These are phyloP conservation scores for Arctocebus calabarensis DNA, from an alignment of 2,797 vertebrate genomes.

Conservation along the genomic window DNA sequence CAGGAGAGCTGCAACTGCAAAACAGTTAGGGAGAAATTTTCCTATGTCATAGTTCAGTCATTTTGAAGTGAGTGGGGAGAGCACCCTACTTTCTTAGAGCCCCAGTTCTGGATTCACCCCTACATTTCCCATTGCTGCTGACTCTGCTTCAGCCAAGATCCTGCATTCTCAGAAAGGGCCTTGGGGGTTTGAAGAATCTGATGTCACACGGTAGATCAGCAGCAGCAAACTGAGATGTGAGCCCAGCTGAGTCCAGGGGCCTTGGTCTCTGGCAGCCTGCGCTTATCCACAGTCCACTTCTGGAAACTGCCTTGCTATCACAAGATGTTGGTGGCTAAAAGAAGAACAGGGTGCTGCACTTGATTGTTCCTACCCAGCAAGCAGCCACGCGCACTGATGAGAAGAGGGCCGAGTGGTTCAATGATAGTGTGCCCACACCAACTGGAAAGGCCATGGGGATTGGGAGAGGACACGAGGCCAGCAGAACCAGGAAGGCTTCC, in stretches of 20 bases:
- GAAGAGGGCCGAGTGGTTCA: too few species aligned
- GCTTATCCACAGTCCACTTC: neutral
- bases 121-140: neutral
- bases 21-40: neutral
- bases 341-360: neutral
- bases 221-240: neutral
- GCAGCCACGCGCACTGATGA: too few species aligned
- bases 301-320: neutral
- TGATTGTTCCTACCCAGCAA: neutral
- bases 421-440: neutral
- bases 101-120: neutral
- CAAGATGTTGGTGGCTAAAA: neutral
- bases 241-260: neutral
- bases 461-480: neutral
- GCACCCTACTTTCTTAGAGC: neutral
- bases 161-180: neutral
- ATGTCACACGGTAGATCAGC: neutral
- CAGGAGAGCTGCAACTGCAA: neutral
- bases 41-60: neutral
- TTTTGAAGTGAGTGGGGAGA: neutral
- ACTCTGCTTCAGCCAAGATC: neutral
- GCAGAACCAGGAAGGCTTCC: neutral
- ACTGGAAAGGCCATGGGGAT: neutral
- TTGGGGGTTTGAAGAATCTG: neutral
- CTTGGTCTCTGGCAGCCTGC: too few species aligned